Percentiles rank a stretch among this genome's conserved stretches.
These are phyloP conservation scores for Parapsyche elsis DNA, from an alignment of 1,140 invertebrate genomes.

Conservation along the genomic window DNA sequence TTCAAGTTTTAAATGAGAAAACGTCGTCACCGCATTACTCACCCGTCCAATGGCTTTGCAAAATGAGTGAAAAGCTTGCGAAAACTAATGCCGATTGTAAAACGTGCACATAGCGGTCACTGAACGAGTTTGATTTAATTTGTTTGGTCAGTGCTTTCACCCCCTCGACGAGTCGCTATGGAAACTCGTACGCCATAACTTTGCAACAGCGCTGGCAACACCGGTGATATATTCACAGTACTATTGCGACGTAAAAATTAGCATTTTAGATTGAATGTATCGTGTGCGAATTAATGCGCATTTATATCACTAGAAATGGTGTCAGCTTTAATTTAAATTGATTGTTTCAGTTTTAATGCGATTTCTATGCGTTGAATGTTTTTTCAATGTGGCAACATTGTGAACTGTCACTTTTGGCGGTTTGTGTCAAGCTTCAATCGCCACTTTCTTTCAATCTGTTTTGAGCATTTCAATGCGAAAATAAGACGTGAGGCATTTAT, in stretches of 20 bases:
- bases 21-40: background rate
- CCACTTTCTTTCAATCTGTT: too few species aligned
- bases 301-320: too few species aligned
- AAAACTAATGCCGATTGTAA: background rate
- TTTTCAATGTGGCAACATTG: too few species aligned
- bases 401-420: too few species aligned
- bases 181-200: background rate
- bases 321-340: too few species aligned
- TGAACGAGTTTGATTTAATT: conserved; percentile 1
- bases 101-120: background rate
- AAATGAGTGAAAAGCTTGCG: background rate
- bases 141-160: conserved; percentile 28
- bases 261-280: too few species aligned
- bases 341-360: too few species aligned
- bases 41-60: background rate
- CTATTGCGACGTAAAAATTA: background rate
- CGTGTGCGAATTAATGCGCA: too few species aligned
- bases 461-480: too few species aligned
- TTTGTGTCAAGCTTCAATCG: too few species aligned
- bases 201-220: background rate
- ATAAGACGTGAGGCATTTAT: too few species aligned
- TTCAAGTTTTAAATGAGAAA: background rate
- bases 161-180: conserved; percentile 4
- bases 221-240: background rate
- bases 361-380: too few species aligned